Evolutionary conservation across 2,888 invertebrate genomes (phyloP), one percentile per base, ranked within the genome.

Genomic region (Ectobius pallidus): DNA sequence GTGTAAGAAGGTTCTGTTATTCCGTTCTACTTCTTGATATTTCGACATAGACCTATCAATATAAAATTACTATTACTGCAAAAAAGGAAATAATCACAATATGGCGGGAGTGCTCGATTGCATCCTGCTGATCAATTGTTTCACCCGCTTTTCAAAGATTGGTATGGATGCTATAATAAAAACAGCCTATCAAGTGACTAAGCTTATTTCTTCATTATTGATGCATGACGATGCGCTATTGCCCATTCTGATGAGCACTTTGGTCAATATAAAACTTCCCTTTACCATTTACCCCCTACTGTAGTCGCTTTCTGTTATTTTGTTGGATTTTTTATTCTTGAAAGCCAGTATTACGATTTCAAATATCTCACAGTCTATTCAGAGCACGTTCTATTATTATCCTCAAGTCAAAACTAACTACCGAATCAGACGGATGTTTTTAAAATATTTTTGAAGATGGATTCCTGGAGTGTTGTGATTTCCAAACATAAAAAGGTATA

Each of bases 161-260:
- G 27, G 30, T 58, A n/a, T 16, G 58, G 58, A 14, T 30, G 58
- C 16, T 58, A 58, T 30, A 30, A 30, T 58, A 16, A 30, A 30
- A 30, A 30, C 58, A n/a, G 58, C 16, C 58, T 58, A 58, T 58
- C 25, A 58, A 58, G n/a, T 58, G 58, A 58, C 58, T 58, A 58
- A 58, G 58, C 58, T 25, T 16, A 58, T 30, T 30, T 30, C 27
- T 58, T 58, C 58, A 58, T 3, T 11, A 30, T 58, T n/a, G 27
- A 30, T 30, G 30, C 27, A 30, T 58, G 58, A 58, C 58, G 58
- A n/a, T 58, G 58, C 58, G 30, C 1, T 58, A 27, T 58, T 30
- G 39, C 39, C 7, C 39, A 22, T 18, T 25, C 7, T 52, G 58
- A 58, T 30, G 58, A n/a, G 58, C 25, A 58, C 30, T 27, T 30